Percentiles rank a stretch among this genome's conserved stretches.
Evolutionary conservation across 2,888 invertebrate genomes (phyloP).

Genomic region (Eudasyphora cyanicolor): DNA sequence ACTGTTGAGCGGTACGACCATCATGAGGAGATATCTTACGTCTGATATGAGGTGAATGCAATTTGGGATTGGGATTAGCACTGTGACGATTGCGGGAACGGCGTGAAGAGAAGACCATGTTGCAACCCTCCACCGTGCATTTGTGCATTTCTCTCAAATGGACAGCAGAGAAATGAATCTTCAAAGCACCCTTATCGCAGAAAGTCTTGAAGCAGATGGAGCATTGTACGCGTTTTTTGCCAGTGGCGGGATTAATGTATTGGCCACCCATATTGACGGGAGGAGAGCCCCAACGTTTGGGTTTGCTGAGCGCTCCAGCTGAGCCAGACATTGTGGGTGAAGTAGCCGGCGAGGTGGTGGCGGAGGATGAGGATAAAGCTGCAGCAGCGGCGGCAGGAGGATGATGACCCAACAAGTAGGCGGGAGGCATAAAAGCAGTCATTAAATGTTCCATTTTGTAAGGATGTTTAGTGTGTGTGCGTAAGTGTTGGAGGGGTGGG

Average conservation of each 20-base stretch:
- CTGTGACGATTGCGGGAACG: conserved; percentile 97
- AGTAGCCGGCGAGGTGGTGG: conserved; percentile 73
- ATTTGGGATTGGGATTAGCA: conserved; percentile 97
- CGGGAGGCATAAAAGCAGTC: conserved; percentile 77
- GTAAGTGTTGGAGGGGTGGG: background rate
- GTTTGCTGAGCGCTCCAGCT: conserved; percentile 73
- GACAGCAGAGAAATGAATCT: conserved; percentile 99
- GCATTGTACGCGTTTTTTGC: conserved; percentile 98
- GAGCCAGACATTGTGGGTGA: conserved; percentile 67
- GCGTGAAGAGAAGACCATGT: conserved; percentile 98
- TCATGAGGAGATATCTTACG: conserved; percentile 96
- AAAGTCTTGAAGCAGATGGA: conserved; percentile 98
- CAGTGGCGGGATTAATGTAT: conserved; percentile 93
- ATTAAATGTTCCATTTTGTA: conserved; percentile 78
- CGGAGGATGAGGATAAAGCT: conserved; percentile 65
- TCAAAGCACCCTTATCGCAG: conserved; percentile 99
- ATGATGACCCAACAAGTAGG: conserved; percentile 79
- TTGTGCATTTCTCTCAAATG: conserved; percentile 99
- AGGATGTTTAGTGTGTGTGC: background rate
- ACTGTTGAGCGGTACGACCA: conserved; percentile 89
- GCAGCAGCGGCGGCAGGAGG: conserved; percentile 65
- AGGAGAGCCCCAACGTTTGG: conserved; percentile 84
- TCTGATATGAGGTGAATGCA: conserved; percentile 96
- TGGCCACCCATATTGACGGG: conserved; percentile 91
- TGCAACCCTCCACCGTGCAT: conserved; percentile 98